phyloP scores from a whole-genome alignment of 2,888 invertebrate genomes.

The Craniophora ligustri region DNA sequence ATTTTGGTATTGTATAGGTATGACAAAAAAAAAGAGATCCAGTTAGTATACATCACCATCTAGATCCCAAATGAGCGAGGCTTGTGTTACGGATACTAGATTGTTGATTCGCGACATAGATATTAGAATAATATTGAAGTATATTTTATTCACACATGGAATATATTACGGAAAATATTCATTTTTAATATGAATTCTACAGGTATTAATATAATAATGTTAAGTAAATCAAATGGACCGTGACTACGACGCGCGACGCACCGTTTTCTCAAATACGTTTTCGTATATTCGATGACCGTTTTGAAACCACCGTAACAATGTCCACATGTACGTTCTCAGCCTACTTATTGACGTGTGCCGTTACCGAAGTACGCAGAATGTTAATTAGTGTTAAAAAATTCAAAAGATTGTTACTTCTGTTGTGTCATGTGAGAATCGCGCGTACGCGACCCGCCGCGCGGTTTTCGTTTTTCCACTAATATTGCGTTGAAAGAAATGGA shows the following conservation, averaged over 20 bases:
- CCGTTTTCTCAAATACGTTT: constrained; percentile 46
- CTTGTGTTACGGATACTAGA: too few relatives aligned
- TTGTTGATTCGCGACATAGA: too few relatives aligned
- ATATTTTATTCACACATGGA: too few relatives aligned
- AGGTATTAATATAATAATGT: constrained; percentile 8
- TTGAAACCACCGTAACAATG: constrained; percentile 55
- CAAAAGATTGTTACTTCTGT: constrained; percentile 45
- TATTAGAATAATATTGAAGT: too few relatives aligned
- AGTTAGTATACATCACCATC: too few relatives aligned
- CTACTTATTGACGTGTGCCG: constrained; percentile 56
- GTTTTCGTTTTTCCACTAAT: constrained; percentile 53
- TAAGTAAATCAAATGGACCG: constrained; percentile 10
- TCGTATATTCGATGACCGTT: constrained; percentile 45
- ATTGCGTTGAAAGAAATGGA: constrained; percentile 19
- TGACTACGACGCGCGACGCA: constrained; percentile 37
- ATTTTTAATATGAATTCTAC: too few relatives aligned
- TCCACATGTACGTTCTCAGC: constrained; percentile 46
- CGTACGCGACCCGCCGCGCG: constrained; percentile 43
- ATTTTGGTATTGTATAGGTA: too few relatives aligned
- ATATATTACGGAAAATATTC: too few relatives aligned
- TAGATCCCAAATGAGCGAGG: too few relatives aligned
- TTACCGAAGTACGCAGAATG: constrained; percentile 56
- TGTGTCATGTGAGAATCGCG: constrained; percentile 37
- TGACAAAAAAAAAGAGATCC: too few relatives aligned
- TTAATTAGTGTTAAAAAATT: constrained; percentile 55